Percentiles rank a stretch among this genome's conserved stretches.
Evolutionary conservation across 2,113 vertebrate species (phyloP).

Genomic region (Hippocampus mohnikei): DNA sequence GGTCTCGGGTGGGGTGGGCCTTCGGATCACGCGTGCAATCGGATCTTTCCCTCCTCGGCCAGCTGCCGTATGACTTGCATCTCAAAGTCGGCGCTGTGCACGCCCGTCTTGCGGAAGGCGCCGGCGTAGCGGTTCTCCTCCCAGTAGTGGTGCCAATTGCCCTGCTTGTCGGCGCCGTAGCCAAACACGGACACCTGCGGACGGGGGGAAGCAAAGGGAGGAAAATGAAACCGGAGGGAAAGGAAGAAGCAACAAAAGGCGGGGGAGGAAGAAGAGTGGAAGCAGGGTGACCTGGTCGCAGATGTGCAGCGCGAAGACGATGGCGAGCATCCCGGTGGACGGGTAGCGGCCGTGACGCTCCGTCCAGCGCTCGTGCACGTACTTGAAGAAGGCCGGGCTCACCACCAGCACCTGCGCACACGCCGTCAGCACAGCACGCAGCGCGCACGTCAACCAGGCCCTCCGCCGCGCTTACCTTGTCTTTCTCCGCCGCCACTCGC

Average conservation of each 20-base stretch:
- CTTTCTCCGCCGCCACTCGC: slow-evolving; percentile 72
- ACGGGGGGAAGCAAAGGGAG: not conserved
- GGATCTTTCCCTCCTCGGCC: slow-evolving; percentile 71
- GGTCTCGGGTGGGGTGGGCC: not conserved
- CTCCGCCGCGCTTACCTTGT: slow-evolving; percentile 67
- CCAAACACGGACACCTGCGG: slow-evolving; percentile 77
- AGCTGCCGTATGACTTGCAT: slow-evolving; percentile 64
- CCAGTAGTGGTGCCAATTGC: slow-evolving; percentile 86
- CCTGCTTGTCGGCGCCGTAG: slow-evolving; percentile 73
- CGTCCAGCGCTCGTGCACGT: slow-evolving; percentile 71
- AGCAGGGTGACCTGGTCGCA: slow-evolving; percentile 75
- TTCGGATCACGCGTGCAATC: slow-evolving; percentile 50
- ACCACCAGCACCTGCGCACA: slow-evolving; percentile 69
- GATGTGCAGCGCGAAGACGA: slow-evolving; percentile 74
- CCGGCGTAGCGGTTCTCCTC: slow-evolving; percentile 69
- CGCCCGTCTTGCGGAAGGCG: slow-evolving; percentile 74
- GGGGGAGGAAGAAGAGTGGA: too few species aligned
- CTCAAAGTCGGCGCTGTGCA: slow-evolving; percentile 73
- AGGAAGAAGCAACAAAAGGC: too few species aligned
- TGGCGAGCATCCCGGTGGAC: slow-evolving; percentile 75
- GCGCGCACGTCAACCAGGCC: not conserved
- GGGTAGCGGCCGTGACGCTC: slow-evolving; percentile 74
- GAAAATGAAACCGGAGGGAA: too few species aligned
- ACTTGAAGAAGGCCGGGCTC: slow-evolving; percentile 74
- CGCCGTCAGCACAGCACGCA: not conserved